Conservation (phyloP, 2,888 invertebrate genomes). For the Pomacea canaliculata region DNA sequence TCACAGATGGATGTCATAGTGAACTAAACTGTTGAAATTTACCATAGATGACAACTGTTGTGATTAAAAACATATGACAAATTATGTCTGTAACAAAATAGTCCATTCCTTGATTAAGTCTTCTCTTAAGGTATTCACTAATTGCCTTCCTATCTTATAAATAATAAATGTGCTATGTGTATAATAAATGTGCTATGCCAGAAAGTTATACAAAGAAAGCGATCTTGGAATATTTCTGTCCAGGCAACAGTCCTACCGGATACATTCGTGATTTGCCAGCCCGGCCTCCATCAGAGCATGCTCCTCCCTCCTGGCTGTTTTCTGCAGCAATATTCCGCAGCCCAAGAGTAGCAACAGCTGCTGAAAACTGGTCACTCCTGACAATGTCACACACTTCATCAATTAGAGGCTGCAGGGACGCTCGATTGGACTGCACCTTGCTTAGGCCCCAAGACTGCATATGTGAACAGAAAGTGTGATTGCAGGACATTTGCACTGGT, state of each 20-base stretch:
- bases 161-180: too few relatives aligned
- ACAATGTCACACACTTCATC: slow-evolving; percentile 75
- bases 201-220: too few relatives aligned
- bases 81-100: too few relatives aligned
- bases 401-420: slow-evolving; percentile 60
- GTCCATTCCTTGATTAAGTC: too few relatives aligned
- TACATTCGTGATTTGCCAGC: slow-evolving; percentile 43
- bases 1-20: too few relatives aligned
- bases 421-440: slow-evolving; percentile 62
- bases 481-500: neutral
- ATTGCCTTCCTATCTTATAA: too few relatives aligned
- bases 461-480: too few relatives aligned
- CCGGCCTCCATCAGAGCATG: slow-evolving; percentile 10
- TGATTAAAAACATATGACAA: too few relatives aligned
- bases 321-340: slow-evolving; percentile 60
- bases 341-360: slow-evolving; percentile 75
- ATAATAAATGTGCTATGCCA: too few relatives aligned
- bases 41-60: too few relatives aligned
- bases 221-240: neutral
- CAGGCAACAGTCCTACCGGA: slow-evolving; percentile 40
- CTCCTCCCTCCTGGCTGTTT: slow-evolving; percentile 50
- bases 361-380: slow-evolving; percentile 76
- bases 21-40: too few relatives aligned
- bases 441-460: slow-evolving; percentile 68
- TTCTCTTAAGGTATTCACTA: too few relatives aligned